phyloP scores from a whole-genome alignment of 2,113 vertebrate species.

The Gila orcuttii region DNA sequence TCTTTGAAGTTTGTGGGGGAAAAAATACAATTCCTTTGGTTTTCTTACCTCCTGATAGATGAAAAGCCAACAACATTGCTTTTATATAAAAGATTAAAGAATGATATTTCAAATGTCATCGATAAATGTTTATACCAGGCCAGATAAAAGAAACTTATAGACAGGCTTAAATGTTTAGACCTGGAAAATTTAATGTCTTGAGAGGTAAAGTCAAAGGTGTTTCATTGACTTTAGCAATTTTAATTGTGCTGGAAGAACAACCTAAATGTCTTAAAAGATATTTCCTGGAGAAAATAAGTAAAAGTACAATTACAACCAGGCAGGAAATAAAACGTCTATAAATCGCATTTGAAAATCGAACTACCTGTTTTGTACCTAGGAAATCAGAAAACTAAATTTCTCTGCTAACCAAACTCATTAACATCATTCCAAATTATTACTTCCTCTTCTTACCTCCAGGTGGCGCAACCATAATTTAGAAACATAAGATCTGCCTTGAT shows the following conservation, averaged over 20 bases:
- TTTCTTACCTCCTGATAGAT: not conserved
- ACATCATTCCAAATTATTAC: conserved; percentile 22
- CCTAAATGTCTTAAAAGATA: not conserved
- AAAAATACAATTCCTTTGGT: too few relatives aligned
- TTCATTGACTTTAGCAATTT: not conserved
- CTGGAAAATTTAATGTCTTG: not conserved
- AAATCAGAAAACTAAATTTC: not conserved
- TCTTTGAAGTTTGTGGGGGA: not conserved
- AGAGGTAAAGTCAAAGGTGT: not conserved
- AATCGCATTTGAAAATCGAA: not conserved
- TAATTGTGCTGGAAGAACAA: not conserved
- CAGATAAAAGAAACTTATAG: too few relatives aligned
- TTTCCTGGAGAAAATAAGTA: not conserved
- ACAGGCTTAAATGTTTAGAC: not conserved
- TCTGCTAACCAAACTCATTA: not conserved
- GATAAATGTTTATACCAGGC: not conserved
- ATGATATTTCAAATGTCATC: not conserved
- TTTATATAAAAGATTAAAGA: not conserved
- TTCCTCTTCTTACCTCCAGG: conserved; percentile 55
- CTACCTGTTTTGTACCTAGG: conserved; percentile 2
- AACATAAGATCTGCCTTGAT: not conserved
- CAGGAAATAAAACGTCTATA: not conserved
- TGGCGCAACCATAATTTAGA: conserved; percentile 30
- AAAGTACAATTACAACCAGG: not conserved
- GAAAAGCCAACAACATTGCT: not conserved